These are phyloP conservation scores for Plutella xylostella DNA, from an alignment of 2,888 invertebrate genomes.

Conservation along the genomic window DNA sequence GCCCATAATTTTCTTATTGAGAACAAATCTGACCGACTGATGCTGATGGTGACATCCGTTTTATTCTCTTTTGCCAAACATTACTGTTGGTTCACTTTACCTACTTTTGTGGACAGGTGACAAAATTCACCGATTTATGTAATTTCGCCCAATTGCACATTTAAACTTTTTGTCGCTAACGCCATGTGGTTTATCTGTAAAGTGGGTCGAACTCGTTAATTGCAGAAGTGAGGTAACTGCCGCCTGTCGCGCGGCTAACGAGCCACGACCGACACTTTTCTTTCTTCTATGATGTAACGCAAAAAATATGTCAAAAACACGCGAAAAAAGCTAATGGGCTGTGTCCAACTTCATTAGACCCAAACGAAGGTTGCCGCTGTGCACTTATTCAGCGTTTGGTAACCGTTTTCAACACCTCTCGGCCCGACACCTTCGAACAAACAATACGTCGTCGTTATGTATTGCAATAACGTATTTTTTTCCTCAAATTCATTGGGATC, in stretches of 20 bases:
- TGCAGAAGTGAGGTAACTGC: slow-evolving; percentile 38
- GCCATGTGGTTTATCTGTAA: slow-evolving; percentile 15
- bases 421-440: slow-evolving; percentile 4
- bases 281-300: slow-evolving; percentile 37
- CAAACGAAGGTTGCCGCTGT: slow-evolving; percentile 3
- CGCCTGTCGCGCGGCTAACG: slow-evolving; percentile 8
- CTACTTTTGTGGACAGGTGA: neutral
- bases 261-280: neutral
- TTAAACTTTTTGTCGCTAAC: neutral
- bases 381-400: slow-evolving; percentile 2
- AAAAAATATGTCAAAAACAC: slow-evolving; percentile 49
- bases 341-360: slow-evolving; percentile 29
- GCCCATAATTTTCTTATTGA: no score
- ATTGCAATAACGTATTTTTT: neutral
- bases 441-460: neutral
- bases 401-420: neutral
- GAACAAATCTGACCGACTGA: no score
- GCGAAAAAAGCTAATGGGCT: slow-evolving; percentile 50
- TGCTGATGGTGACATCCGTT: no score
- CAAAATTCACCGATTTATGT: neutral
- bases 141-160: neutral
- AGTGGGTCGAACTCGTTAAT: slow-evolving; percentile 32
- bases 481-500: no score
- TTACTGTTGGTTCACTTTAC: neutral
- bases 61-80: no score